These are phyloP conservation scores for Hanleya hanleyi DNA, from an alignment of 2,888 invertebrate species.

Conservation along the genomic window DNA sequence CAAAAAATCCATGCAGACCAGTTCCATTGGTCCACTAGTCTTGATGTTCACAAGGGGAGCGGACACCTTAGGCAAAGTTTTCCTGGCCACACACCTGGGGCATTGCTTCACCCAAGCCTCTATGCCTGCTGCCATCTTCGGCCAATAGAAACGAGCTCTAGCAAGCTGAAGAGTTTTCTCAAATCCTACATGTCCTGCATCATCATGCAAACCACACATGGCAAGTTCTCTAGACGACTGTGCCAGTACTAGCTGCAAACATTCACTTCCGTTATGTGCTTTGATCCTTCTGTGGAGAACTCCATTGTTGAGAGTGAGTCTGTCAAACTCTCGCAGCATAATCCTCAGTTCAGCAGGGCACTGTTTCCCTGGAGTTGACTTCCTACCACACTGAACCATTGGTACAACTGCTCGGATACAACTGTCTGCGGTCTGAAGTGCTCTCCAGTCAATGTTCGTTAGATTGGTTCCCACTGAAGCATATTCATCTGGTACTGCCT, in stretches of 20 bases:
- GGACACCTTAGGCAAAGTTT: neutral
- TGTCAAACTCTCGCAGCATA: neutral
- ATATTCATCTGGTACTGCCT: neutral
- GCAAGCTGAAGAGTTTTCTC: neutral
- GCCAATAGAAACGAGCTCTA: constrained; percentile 2
- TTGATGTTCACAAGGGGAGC: neutral
- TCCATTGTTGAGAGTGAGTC: neutral
- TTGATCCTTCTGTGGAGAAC: neutral
- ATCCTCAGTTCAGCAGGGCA: neutral
- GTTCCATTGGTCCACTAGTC: neutral
- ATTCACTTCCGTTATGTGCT: neutral
- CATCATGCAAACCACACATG: neutral
- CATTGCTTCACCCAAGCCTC: neutral
- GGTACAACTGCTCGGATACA: neutral
- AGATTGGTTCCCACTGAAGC: neutral
- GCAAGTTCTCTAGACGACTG: neutral
- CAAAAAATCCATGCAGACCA: constrained; percentile 1
- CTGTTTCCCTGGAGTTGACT: neutral
- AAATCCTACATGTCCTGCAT: neutral
- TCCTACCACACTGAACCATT: neutral
- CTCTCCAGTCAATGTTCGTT: neutral
- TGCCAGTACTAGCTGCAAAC: neutral
- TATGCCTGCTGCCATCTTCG: constrained; percentile 1
- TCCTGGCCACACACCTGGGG: neutral
- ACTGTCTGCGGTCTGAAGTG: neutral